Percentiles rank a stretch among this genome's conserved stretches.
Evolutionary conservation across 2,888 invertebrate genomes (phyloP).

Genomic region (Mactromeris polynyma): DNA sequence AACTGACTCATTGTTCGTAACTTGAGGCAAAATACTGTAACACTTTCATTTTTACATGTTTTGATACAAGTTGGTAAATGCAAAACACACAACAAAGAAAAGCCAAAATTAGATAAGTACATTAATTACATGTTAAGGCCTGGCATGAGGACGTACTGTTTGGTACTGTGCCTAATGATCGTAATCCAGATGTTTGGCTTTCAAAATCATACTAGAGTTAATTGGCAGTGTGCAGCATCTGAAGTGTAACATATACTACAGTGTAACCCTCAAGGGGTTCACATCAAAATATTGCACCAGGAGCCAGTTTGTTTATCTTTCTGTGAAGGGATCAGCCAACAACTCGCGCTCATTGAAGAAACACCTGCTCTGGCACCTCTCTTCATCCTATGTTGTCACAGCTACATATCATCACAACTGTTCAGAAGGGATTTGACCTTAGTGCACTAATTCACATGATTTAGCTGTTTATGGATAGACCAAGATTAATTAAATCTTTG

Average conservation of each 20-base stretch:
- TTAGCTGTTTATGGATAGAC: too few species aligned
- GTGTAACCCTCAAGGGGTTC: background rate
- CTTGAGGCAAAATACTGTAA: background rate
- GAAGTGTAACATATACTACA: background rate
- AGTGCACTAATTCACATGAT: too few species aligned
- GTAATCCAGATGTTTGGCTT: background rate
- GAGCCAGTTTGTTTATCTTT: background rate
- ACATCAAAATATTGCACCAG: background rate
- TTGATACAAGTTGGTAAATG: background rate
- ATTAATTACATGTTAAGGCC: background rate
- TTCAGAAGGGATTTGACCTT: too few species aligned
- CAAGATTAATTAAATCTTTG: too few species aligned
- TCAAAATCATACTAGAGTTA: background rate
- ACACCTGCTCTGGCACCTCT: background rate
- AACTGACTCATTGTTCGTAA: background rate
- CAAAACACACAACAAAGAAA: slow-evolving; percentile 9
- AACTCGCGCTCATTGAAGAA: background rate
- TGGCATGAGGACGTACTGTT: background rate
- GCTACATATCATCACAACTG: background rate
- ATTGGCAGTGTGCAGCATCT: background rate
- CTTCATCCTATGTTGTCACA: background rate
- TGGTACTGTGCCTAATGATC: slow-evolving; percentile 13
- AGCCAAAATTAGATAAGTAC: background rate
- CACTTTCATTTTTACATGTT: background rate
- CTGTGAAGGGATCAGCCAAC: background rate